Conservation (phyloP, 1,140 invertebrate species). For the Diploscapter pachys region DNA sequence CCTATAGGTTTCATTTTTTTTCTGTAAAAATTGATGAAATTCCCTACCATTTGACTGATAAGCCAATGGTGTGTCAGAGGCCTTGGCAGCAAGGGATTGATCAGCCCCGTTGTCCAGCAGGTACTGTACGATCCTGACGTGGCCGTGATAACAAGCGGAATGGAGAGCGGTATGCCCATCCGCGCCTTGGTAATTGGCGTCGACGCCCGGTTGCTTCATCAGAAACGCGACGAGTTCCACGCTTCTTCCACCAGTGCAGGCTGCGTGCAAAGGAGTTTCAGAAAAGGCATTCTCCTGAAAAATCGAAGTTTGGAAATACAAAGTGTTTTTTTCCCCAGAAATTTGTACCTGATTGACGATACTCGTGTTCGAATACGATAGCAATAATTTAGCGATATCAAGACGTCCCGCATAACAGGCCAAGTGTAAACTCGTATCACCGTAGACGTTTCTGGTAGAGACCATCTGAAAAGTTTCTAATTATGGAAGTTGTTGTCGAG, state of each 20-base stretch:
- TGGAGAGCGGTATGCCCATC: constrained; percentile 64
- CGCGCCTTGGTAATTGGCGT: constrained; percentile 63
- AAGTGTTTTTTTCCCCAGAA: background rate
- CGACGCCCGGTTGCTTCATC: constrained; percentile 60
- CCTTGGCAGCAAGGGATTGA: constrained; percentile 60
- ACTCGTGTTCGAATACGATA: constrained; percentile 20
- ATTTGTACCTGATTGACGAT: constrained; percentile 54
- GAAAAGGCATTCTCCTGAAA: constrained; percentile 62
- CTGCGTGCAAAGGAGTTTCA: constrained; percentile 63
- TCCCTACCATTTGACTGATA: background rate
- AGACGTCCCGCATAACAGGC: constrained; percentile 63
- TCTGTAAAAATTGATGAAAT: background rate
- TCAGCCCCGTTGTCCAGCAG: constrained; percentile 63
- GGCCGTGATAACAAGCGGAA: constrained; percentile 64
- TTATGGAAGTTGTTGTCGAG: background rate
- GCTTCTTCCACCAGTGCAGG: constrained; percentile 62
- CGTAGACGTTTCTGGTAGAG: constrained; percentile 60
- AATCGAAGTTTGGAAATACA: background rate
- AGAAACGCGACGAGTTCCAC: constrained; percentile 63
- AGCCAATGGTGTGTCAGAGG: constrained; percentile 32
- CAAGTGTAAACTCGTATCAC: constrained; percentile 62
- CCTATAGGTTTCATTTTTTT: background rate
- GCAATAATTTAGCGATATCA: constrained; percentile 61
- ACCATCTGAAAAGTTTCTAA: constrained; percentile 38
- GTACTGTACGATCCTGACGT: constrained; percentile 62